Evolutionary conservation across 2,113 vertebrate species (phyloP).

Genomic region (Ctenomys sociabilis): DNA sequence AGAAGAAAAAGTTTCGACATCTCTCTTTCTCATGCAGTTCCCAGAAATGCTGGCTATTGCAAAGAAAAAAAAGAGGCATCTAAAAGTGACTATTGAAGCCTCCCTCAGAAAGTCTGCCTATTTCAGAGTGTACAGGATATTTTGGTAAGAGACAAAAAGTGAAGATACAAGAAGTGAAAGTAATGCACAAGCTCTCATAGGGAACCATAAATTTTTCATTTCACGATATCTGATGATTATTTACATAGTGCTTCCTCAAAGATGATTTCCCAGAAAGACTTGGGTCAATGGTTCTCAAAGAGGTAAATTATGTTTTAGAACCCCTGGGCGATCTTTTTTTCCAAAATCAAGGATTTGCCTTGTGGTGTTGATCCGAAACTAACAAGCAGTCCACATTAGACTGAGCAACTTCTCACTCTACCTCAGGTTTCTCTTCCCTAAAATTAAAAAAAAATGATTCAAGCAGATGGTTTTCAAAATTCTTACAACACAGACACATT

Average conservation of each 20-base stretch:
- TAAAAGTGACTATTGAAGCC: neutral
- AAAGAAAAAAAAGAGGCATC: neutral
- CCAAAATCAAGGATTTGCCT: neutral
- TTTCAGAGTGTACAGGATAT: neutral
- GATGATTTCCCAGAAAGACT: neutral
- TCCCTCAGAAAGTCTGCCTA: neutral
- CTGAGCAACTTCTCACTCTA: neutral
- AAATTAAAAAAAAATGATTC: neutral
- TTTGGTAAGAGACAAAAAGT: neutral
- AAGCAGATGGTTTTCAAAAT: neutral
- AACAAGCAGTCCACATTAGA: rapidly evolving
- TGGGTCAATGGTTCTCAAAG: neutral
- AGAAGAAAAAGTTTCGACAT: neutral
- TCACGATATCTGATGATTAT: neutral
- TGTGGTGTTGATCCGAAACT: neutral
- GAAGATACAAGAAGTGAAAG: neutral
- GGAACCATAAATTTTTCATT: neutral
- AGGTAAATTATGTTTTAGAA: neutral
- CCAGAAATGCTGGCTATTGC: neutral
- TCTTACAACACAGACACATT: neutral
- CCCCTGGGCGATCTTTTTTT: neutral
- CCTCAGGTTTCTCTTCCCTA: neutral
- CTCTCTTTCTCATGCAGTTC: neutral
- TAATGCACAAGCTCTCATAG: neutral
- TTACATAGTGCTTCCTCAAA: neutral